Evolutionary conservation across 2,888 invertebrate genomes (phyloP).

Genomic region (Endomychus coccineus): DNA sequence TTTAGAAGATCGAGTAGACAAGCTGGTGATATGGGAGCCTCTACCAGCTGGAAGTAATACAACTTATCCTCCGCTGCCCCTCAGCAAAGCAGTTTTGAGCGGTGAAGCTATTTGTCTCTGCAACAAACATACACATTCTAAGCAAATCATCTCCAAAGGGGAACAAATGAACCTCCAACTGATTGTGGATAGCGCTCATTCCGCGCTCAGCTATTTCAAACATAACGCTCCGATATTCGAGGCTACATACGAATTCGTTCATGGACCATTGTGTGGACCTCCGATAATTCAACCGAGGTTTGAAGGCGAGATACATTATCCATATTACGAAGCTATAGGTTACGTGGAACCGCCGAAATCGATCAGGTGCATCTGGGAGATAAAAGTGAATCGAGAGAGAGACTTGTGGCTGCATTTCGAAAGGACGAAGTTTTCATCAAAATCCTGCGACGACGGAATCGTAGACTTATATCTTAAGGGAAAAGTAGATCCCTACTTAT

Average conservation of each 20-base stretch:
- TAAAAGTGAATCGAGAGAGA: conserved; percentile 71
- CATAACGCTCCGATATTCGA: conserved; percentile 77
- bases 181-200: conserved; percentile 76
- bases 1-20: conserved; percentile 79
- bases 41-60: conserved; percentile 43
- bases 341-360: conserved; percentile 60
- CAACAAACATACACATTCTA: conserved; percentile 50
- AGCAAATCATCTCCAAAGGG: conserved; percentile 62
- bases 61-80: conserved; percentile 45
- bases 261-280: conserved; percentile 82
- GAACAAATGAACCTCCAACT: conserved; percentile 75
- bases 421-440: conserved; percentile 75
- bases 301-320: conserved; percentile 82
- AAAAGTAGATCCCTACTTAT: conserved; percentile 57
- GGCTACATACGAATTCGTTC: conserved; percentile 82
- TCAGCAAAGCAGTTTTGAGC: conserved; percentile 56
- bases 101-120: conserved; percentile 70
- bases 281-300: conserved; percentile 70
- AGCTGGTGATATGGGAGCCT: conserved; percentile 73
- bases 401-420: conserved; percentile 85
- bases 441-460: conserved; percentile 79
- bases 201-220: conserved; percentile 82
- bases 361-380: conserved; percentile 46
- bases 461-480: conserved; percentile 62
- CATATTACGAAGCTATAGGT: conserved; percentile 71